These are phyloP conservation scores for Drosophila seclusa DNA, from an alignment of 2,888 invertebrate species.

Conservation along the genomic window DNA sequence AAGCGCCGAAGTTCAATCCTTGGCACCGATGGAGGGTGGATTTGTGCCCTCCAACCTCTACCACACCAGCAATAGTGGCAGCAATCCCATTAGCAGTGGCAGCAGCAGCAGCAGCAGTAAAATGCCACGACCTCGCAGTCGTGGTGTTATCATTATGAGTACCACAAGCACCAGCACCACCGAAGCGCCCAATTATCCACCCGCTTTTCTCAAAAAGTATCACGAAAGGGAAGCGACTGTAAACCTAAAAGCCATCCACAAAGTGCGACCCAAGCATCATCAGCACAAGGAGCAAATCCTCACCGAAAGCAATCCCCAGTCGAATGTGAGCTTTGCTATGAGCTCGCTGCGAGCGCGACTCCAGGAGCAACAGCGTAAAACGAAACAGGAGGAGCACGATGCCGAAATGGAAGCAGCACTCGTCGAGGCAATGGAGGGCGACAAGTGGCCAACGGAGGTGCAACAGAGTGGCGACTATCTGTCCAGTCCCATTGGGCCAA, in stretches of 20 bases:
- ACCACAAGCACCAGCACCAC: constrained; percentile 57
- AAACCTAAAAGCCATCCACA: constrained; percentile 26
- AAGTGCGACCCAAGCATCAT: constrained; percentile 38
- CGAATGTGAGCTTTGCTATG: constrained; percentile 56
- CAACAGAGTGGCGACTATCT: constrained; percentile 64
- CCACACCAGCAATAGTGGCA: constrained; percentile 11
- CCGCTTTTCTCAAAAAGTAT: constrained; percentile 72
- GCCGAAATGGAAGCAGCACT: constrained; percentile 53
- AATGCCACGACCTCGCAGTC: constrained; percentile 35
- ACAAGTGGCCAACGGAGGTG: constrained; percentile 76
- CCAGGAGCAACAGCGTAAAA: constrained; percentile 56
- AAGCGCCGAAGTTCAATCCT: constrained; percentile 59
- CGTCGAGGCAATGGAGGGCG: constrained; percentile 64
- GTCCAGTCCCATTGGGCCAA: constrained; percentile 70
- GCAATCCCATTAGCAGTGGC: not conserved
- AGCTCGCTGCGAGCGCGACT: constrained; percentile 68
- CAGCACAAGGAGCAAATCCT: constrained; percentile 44
- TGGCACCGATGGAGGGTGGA: constrained; percentile 61
- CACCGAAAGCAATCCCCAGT: constrained; percentile 16
- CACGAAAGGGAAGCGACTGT: constrained; percentile 59
- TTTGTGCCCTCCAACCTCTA: constrained; percentile 64
- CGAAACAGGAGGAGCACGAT: constrained; percentile 51
- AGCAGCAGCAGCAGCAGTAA: constrained; percentile 2
- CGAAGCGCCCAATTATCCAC: constrained; percentile 82
- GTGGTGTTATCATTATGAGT: constrained; percentile 16